Evolutionary conservation across 2,113 vertebrate genomes (phyloP), one percentile per base, ranked within the genome.

Genomic region (Oryzias curvinotus): DNA sequence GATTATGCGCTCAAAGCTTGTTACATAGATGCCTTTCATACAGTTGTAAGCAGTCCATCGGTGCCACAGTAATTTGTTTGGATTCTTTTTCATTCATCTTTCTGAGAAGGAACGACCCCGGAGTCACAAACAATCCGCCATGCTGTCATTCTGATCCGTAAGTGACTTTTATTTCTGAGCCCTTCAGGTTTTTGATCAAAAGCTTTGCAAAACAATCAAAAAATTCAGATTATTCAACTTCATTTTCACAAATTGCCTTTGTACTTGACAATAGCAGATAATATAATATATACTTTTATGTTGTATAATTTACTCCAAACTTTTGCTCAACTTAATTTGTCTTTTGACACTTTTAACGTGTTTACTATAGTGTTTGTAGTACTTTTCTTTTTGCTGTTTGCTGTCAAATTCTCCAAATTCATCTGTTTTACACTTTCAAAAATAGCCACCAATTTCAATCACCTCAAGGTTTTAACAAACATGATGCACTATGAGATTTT

Each of bases 121-220:
- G n/a, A 28, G 45, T 55, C 51, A 56, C 30, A 72, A 28, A 55
- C 36, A 55, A 36, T 57, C 43, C 1, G 44, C 5, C 25, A 19
- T 7, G 55, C 53, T 46, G 19, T 71, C 57, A 57, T 30, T 71
- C 61, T 71, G 12, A 59, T 42, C 44, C 62, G 49, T 0, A 16
- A 44, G 50, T 28, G 49, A 59, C 51, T 23, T 28, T 54, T 23
- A 56, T 43, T 68, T 53, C 4, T 57, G 53, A 21, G 28, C 51
- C 30, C 56, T 42, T 49, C 28, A 14, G 52, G 21, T 45, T 57
- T 71, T 43, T 71, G 21, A 7, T 13, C 15, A 58, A 71, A 48
- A 8, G 42, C 26, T 41, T 19, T 57, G 41, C 23, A 36, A 46
- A 36, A 10, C 3, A 12, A 36, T 36, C 1, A 12, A 8, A 12